Conservation (phyloP, 2,797 vertebrate genomes). For the Rousettus madagascariensis region DNA sequence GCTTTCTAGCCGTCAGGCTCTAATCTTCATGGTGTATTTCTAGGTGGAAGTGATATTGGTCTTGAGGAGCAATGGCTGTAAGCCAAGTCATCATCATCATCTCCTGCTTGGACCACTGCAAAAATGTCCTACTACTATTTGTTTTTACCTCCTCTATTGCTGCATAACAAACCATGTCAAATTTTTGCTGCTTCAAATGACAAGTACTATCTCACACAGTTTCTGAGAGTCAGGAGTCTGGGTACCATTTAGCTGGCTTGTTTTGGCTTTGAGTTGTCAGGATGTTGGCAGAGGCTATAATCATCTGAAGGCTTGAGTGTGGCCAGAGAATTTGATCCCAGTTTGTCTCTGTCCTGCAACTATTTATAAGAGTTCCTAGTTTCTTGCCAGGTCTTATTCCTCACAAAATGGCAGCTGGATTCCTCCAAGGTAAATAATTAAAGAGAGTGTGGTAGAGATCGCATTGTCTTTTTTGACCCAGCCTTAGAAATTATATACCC, state of each 20-base stretch:
- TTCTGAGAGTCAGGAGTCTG: not conserved
- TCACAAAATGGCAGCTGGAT: not conserved
- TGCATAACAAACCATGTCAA: not conserved
- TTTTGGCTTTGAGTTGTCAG: not conserved
- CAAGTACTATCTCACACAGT: not conserved
- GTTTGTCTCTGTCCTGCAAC: not conserved
- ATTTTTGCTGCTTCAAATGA: not conserved
- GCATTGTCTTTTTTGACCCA: not conserved
- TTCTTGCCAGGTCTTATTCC: conserved; percentile 5
- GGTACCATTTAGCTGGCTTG: not conserved
- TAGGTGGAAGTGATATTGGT: not conserved
- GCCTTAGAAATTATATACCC: not conserved
- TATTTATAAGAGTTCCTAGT: not conserved
- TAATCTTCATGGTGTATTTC: not conserved
- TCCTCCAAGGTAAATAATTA: not conserved
- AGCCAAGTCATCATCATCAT: not conserved
- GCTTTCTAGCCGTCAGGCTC: not conserved
- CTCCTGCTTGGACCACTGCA: not conserved
- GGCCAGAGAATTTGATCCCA: not conserved
- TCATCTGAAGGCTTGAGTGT: not conserved
- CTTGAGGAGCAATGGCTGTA: not conserved
- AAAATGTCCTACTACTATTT: not conserved
- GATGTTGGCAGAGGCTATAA: not conserved
- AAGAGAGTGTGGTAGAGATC: not conserved
- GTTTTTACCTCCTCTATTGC: not conserved